Conservation (phyloP, 2,113 vertebrate genomes). For the Burhinus bistriatus region DNA sequence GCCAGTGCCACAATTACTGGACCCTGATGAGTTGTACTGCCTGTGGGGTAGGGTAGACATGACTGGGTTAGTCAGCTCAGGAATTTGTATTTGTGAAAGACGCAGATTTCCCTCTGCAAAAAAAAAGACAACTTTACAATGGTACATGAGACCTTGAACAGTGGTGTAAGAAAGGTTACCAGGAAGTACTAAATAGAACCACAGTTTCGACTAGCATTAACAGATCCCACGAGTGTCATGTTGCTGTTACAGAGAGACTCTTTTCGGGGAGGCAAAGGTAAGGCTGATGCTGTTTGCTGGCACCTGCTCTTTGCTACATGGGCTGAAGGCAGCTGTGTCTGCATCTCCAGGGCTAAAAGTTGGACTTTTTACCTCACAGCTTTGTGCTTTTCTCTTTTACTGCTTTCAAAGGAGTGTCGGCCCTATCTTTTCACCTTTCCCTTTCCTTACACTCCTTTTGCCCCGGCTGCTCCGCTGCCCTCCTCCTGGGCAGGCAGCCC, state of each 20-base stretch:
- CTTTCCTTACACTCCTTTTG: background rate
- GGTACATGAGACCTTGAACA: background rate
- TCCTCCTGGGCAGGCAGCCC: background rate
- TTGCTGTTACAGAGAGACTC: background rate
- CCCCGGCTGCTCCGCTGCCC: no score
- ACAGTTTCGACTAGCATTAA: background rate
- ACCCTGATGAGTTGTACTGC: background rate
- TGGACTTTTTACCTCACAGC: background rate
- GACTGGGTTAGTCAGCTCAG: background rate
- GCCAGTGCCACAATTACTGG: background rate
- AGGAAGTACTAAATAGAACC: background rate
- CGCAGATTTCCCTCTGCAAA: background rate
- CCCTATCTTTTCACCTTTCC: background rate
- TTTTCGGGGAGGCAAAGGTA: background rate
- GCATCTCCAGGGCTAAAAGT: background rate
- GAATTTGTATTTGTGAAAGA: background rate
- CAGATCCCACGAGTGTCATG: accelerated
- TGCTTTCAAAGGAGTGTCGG: background rate
- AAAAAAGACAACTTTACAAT: background rate
- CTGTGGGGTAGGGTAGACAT: background rate
- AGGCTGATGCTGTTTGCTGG: background rate
- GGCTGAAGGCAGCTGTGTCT: background rate
- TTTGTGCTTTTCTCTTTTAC: background rate
- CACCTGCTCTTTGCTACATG: background rate
- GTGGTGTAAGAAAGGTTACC: background rate